Conservation (phyloP, 1,140 invertebrate genomes). For the Sitobion miscanthi region DNA sequence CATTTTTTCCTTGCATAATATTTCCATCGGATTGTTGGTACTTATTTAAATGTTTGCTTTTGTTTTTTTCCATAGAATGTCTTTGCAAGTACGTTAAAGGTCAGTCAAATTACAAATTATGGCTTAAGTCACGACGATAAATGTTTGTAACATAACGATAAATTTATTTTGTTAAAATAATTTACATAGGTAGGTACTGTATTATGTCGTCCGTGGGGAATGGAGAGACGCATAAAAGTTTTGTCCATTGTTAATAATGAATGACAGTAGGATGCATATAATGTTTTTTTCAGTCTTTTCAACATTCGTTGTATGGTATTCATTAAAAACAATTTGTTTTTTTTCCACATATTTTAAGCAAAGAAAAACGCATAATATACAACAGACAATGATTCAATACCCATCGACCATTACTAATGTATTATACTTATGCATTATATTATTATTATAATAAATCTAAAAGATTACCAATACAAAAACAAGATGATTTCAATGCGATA, state of each 20-base stretch:
- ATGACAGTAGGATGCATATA: neutral
- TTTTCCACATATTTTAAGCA: conserved; percentile 7
- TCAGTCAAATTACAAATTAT: neutral
- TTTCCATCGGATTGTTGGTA: neutral
- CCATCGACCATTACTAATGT: neutral
- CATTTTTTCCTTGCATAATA: neutral
- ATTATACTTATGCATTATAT: neutral
- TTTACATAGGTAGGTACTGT: conserved; percentile 3
- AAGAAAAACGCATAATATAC: neutral
- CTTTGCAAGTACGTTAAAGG: neutral
- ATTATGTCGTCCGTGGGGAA: conserved; percentile 18
- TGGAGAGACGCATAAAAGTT: neutral
- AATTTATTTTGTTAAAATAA: conserved; percentile 15
- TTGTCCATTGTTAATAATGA: neutral
- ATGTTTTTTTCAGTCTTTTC: neutral
- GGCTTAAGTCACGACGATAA: neutral
- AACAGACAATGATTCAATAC: neutral
- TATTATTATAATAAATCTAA: neutral
- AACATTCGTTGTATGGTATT: neutral
- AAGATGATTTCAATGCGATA: neutral
- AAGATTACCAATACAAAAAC: neutral
- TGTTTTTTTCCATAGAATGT: neutral
- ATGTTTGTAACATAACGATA: neutral
- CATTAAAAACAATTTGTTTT: conserved; percentile 2
- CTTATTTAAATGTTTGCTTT: neutral